phyloP scores from a whole-genome alignment of 2,113 vertebrate genomes.

The Probosciger aterrimus region DNA sequence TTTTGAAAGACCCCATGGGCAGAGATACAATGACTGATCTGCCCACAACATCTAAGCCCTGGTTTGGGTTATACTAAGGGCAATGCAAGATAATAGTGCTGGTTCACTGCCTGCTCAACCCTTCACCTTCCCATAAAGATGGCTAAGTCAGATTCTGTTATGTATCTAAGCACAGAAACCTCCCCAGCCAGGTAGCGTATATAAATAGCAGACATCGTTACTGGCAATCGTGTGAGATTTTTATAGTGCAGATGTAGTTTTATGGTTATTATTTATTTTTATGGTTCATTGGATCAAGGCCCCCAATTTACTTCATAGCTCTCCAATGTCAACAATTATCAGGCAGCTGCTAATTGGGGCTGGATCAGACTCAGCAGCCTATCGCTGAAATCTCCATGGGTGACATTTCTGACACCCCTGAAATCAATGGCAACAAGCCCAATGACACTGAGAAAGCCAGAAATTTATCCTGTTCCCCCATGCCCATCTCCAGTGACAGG shows the following conservation, averaged over 20 bases:
- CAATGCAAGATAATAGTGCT: background rate
- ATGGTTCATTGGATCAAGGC: conserved; percentile 21
- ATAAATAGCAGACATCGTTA: background rate
- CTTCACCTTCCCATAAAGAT: background rate
- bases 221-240: background rate
- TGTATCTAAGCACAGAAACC: background rate
- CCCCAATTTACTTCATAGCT: background rate
- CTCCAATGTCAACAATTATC: conserved; percentile 54
- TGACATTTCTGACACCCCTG: conserved; percentile 27
- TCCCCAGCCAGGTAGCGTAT: background rate
- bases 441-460: background rate
- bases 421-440: background rate
- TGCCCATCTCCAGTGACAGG: background rate
- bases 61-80: background rate
- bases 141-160: background rate
- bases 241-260: background rate
- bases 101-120: background rate
- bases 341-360: conserved; percentile 49
- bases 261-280: conserved; percentile 65
- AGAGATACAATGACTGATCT: background rate
- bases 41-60: background rate
- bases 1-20: background rate
- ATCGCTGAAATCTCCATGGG: background rate
- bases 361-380: background rate
- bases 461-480: background rate